Conservation (phyloP, 1,140 invertebrate species). For the Helicoverpa zea region DNA sequence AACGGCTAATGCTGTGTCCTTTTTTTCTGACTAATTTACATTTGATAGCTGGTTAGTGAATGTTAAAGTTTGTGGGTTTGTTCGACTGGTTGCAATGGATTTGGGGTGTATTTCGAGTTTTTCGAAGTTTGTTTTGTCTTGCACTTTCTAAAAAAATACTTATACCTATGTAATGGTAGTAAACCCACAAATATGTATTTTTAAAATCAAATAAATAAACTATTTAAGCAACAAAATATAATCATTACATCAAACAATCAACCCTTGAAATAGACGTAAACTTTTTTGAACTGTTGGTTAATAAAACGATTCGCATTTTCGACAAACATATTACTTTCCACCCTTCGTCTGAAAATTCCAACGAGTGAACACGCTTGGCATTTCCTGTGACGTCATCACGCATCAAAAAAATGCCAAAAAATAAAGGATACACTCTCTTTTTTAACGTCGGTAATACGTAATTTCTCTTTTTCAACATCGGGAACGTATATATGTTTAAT, state of each 20-base stretch:
- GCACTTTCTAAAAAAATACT: too few relatives aligned
- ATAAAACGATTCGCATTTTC: background rate
- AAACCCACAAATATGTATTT: too few relatives aligned
- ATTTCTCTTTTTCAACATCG: too few relatives aligned
- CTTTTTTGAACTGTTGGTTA: background rate
- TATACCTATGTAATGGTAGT: too few relatives aligned
- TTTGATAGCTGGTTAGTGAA: background rate
- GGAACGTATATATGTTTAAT: background rate
- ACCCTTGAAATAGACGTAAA: background rate
- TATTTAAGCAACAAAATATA: background rate
- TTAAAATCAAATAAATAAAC: too few relatives aligned
- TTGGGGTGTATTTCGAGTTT: background rate
- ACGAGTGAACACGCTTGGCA: background rate
- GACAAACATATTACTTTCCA: background rate
- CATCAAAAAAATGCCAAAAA: constrained; percentile 1
- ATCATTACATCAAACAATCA: background rate
- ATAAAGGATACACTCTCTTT: background rate
- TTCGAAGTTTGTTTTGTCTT: background rate
- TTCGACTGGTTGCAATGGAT: background rate
- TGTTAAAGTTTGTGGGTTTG: background rate
- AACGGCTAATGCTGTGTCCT: constrained; percentile 4
- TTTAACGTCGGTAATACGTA: background rate
- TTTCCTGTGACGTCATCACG: background rate
- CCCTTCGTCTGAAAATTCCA: background rate
- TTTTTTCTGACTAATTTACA: constrained; percentile 29